A percentile compares a stretch with the other conserved stretches of the same genome.
phyloP scores from a whole-genome alignment of 1,140 invertebrate species.

The Ylistrum balloti region DNA sequence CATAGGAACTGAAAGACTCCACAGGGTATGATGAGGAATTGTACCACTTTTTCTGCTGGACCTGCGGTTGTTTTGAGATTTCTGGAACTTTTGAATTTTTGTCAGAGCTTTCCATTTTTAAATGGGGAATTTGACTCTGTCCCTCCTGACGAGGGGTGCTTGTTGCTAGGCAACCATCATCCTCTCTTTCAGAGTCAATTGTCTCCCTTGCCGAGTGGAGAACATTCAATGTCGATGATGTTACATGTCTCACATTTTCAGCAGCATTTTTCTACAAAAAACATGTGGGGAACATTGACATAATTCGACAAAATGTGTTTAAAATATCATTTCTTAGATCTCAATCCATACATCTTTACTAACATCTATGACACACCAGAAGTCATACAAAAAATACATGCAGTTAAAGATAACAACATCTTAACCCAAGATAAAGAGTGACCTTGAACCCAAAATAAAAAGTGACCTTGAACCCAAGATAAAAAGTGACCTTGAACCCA shows the following conservation, averaged over 20 bases:
- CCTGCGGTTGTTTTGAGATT: neutral
- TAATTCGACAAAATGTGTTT: too few relatives aligned
- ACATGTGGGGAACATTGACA: neutral
- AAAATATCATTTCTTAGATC: too few relatives aligned
- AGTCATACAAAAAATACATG: too few relatives aligned
- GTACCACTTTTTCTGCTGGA: slow-evolving; percentile 19
- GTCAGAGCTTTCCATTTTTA: neutral
- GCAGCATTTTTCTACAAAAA: slow-evolving; percentile 72
- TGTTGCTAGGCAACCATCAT: slow-evolving; percentile 58
- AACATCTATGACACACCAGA: too few relatives aligned
- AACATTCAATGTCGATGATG: slow-evolving; percentile 70
- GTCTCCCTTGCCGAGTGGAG: slow-evolving; percentile 72
- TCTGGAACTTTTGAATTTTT: neutral
- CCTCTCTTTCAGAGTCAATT: slow-evolving; percentile 63
- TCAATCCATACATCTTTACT: too few relatives aligned
- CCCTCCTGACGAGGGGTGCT: slow-evolving; percentile 59
- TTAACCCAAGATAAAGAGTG: neutral
- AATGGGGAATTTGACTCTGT: slow-evolving; percentile 42
- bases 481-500: neutral
- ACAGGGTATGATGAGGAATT: neutral
- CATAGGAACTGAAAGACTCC: neutral
- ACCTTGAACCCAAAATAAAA: neutral
- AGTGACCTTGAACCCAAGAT: slow-evolving; percentile 24
- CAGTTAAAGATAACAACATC: too few relatives aligned
- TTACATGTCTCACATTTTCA: slow-evolving; percentile 69